phyloP scores from a whole-genome alignment of 1,140 invertebrate genomes.

The Acromyrmex charruanus region DNA sequence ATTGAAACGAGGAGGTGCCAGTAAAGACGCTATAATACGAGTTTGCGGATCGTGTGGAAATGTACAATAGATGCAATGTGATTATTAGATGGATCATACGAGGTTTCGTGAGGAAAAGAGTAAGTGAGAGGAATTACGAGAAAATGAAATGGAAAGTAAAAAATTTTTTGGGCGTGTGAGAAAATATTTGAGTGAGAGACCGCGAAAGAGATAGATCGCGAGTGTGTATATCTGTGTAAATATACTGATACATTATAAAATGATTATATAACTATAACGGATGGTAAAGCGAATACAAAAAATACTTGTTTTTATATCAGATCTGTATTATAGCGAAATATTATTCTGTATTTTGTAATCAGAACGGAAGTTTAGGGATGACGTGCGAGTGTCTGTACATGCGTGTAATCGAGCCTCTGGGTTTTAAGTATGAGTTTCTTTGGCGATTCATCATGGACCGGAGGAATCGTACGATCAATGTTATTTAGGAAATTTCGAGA shows the following conservation, averaged over 20 bases:
- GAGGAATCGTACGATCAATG: conserved; percentile 61
- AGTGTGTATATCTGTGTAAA: conserved; percentile 84
- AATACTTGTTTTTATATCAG: conserved; percentile 86
- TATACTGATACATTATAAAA: conserved; percentile 84
- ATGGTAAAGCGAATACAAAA: conserved; percentile 83
- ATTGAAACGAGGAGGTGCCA: conserved; percentile 66
- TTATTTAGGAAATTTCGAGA: conserved; percentile 72
- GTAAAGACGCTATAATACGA: conserved; percentile 75
- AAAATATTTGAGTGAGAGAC: conserved; percentile 58
- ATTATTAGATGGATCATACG: conserved; percentile 78
- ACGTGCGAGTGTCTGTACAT: conserved; percentile 74
- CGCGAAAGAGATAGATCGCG: conserved; percentile 59
- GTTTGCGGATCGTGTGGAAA: conserved; percentile 81
- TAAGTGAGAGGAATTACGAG: conserved; percentile 60
- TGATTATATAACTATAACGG: conserved; percentile 81
- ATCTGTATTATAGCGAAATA: conserved; percentile 85
- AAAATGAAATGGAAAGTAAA: conserved; percentile 72
- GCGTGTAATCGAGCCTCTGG: conserved; percentile 73
- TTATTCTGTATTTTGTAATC: conserved; percentile 86
- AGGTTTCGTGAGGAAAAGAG: conserved; percentile 58
- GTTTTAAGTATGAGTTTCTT: conserved; percentile 70
- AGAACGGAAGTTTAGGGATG: conserved; percentile 80
- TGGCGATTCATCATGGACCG: conserved; percentile 65
- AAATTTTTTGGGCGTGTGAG: conserved; percentile 69
- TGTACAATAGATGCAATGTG: conserved; percentile 86